Evolutionary conservation across 2,797 vertebrate genomes (phyloP), one percentile per base, ranked within the genome.

Genomic region (Melanotaenia maccullochi): DNA sequence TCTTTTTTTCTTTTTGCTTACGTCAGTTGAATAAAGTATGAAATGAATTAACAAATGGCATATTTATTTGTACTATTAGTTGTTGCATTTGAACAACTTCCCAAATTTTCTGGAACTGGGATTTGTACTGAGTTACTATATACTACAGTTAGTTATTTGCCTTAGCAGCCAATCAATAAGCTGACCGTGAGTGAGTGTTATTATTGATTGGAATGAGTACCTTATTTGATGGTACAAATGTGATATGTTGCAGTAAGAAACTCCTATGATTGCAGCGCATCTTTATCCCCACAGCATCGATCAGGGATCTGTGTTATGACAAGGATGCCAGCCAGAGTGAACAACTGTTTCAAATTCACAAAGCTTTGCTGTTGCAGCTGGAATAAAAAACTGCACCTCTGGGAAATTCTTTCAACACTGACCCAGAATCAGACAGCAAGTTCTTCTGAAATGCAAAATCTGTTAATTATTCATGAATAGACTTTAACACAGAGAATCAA

Each of bases 391-490:
- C 40, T 52, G 18, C 32, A 62, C 1, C 16, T 5, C 1, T 20
- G 44, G 1, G 30, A 24, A 58, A 61, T 8, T 68, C 44, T 78
- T n/a, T 24, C 9, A 52, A 14, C 63, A 1, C 58, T 75, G 68
- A 72, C 60, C 65, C 56, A 68, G 66, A 81, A 82, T 73, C 25
- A 28, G 13, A 36, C n/a, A 28, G 20, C 28, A 24, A 75, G 12
- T 1, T 63, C 20, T 65, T 78, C 35, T 65, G 65, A 79, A 83
- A 81, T 66, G 51, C 20, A 52, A 54, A 65, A 28, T 18, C 4
- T 5, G 60, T 85, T 12, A 72, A 78, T 78, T 65, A 76, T 80
- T 75, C 51, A 79, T 1, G 25, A 20, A 36, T 0, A 49, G 44
- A 49, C 58, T 47, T 68, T 47, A 40, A 52, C 42, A 22, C 35